phyloP scores from a whole-genome alignment of 2,797 vertebrate genomes.

The Chiroxiphia lanceolata region DNA sequence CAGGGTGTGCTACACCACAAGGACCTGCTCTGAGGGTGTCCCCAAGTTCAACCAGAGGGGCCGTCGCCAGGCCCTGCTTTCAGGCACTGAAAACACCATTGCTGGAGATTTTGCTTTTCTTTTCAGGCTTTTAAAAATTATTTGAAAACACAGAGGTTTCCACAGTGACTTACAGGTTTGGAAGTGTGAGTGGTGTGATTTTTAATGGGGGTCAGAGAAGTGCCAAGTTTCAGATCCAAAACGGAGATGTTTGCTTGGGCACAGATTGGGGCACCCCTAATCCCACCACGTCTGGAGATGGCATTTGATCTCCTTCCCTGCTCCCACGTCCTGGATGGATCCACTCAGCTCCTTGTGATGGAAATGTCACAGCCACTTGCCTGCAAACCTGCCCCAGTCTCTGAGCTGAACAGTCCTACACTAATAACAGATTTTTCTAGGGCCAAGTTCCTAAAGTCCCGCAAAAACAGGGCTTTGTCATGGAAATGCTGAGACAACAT shows the following conservation, averaged over 20 bases:
- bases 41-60: neutral
- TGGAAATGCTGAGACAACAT: constrained; percentile 67
- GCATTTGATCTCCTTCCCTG: accelerated
- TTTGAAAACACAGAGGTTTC: neutral
- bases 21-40: neutral
- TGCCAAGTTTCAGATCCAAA: neutral
- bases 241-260: neutral
- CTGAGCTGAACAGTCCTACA: neutral
- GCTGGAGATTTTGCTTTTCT: neutral
- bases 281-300: accelerated
- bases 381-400: neutral
- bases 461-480: constrained; percentile 48
- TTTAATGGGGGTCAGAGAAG: neutral
- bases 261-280: neutral
- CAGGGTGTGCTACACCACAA: accelerated
- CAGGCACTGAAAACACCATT: neutral
- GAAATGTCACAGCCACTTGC: neutral
- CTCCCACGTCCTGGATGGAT: accelerated
- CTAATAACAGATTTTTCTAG: neutral
- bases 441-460: constrained; percentile 26
- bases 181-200: neutral
- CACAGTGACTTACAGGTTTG: accelerated
- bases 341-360: neutral
- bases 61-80: neutral
- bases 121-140: neutral